phyloP scores from a whole-genome alignment of 2,113 vertebrate species.

The Grammomys surdaster region DNA sequence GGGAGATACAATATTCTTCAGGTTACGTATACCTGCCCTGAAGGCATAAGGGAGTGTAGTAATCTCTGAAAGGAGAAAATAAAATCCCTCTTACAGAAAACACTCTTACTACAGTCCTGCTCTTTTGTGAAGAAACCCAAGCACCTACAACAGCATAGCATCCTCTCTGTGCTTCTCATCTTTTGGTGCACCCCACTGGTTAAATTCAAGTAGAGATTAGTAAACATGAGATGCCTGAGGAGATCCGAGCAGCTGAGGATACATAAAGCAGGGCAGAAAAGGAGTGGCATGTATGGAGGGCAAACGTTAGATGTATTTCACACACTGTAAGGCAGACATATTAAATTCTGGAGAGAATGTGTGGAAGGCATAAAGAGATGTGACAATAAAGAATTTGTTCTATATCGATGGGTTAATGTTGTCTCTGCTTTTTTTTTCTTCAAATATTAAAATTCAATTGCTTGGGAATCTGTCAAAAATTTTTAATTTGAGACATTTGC shows the following conservation, averaged over 20 bases:
- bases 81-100: neutral
- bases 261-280: neutral
- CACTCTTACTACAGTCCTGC: neutral
- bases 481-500: neutral
- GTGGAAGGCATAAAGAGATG: neutral
- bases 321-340: fast-evolving
- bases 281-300: neutral
- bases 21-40: neutral
- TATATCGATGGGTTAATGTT: neutral
- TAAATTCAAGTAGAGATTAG: neutral
- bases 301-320: neutral
- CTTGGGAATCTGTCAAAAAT: slow-evolving; percentile 7
- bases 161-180: neutral
- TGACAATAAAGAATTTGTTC: neutral
- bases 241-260: neutral
- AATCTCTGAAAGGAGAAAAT: neutral
- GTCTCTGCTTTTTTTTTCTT: neutral
- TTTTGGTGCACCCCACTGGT: neutral
- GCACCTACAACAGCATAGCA: neutral
- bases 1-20: neutral
- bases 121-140: neutral
- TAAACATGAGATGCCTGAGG: neutral
- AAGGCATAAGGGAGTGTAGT: neutral
- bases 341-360: neutral
- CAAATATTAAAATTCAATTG: neutral